Evolutionary conservation across 2,888 invertebrate species (phyloP).

Genomic region (Aelia acuminata): DNA sequence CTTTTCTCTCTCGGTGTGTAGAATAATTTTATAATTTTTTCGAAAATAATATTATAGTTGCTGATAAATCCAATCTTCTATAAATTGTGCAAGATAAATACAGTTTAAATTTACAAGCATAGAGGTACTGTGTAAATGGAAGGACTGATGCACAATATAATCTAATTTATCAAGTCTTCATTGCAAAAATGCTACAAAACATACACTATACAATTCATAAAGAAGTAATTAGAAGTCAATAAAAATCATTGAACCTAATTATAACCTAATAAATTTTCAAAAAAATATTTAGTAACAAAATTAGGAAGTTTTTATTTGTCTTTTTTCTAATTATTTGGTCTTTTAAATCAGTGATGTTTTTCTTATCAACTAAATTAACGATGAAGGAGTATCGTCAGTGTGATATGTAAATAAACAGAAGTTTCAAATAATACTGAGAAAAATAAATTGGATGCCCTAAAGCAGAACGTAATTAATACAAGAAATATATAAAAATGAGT

Average conservation of each 20-base stretch:
- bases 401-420: background rate
- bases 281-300: background rate
- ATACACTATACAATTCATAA: too few relatives aligned
- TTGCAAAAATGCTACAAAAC: background rate
- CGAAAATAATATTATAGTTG: background rate
- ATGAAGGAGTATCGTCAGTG: background rate
- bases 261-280: background rate
- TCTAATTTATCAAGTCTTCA: background rate
- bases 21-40: background rate
- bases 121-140: background rate
- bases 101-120: background rate
- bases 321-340: background rate
- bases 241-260: background rate
- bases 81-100: background rate
- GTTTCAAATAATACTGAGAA: too few relatives aligned
- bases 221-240: background rate
- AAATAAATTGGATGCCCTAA: too few relatives aligned
- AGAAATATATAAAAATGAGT: too few relatives aligned
- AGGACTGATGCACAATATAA: background rate
- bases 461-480: too few relatives aligned
- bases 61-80: background rate
- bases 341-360: background rate
- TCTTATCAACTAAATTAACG: background rate
- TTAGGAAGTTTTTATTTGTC: constrained; percentile 8
- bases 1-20: too few relatives aligned